These are phyloP conservation scores for Melanotaenia duboulayi DNA, from an alignment of 2,113 vertebrate genomes.

Conservation along the genomic window DNA sequence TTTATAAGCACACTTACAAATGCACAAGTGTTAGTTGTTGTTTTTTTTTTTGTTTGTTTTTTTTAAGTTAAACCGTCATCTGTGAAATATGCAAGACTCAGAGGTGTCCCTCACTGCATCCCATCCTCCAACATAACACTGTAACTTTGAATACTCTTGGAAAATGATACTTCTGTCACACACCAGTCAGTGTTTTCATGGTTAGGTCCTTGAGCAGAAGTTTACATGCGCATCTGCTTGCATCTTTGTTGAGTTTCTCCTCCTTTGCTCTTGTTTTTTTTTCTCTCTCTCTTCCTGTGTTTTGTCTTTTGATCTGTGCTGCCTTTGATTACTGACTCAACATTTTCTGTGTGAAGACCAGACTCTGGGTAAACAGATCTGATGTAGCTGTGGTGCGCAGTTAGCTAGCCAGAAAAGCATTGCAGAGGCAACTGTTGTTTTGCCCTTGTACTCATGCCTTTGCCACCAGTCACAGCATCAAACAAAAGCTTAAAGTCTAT, in stretches of 20 bases:
- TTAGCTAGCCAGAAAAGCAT: conserved; percentile 21
- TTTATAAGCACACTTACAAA: background rate
- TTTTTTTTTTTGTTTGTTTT: background rate
- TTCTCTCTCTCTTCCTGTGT: background rate
- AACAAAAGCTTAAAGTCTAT: conserved; percentile 2
- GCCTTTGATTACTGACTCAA: conserved; percentile 53
- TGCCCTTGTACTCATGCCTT: background rate
- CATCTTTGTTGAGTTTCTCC: conserved; percentile 28
- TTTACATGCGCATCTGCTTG: conserved; percentile 4
- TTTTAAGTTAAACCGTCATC: conserved; percentile 12
- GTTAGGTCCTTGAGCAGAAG: conserved; percentile 1
- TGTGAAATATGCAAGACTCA: conserved; percentile 23
- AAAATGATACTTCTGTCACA: background rate
- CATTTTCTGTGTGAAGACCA: conserved; percentile 37
- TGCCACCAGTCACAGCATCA: conserved; percentile 10
- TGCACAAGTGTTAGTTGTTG: background rate
- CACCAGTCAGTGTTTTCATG: conserved; percentile 15
- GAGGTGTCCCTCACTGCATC: background rate
- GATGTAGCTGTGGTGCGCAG: conserved; percentile 33
- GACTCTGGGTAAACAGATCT: conserved; percentile 47
- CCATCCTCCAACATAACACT: conserved; percentile 14
- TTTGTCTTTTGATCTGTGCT: conserved; percentile 38
- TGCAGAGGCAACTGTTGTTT: conserved; percentile 19
- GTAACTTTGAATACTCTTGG: conserved; percentile 30
- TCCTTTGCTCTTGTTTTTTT: background rate